Evolutionary conservation across 2,888 invertebrate species (phyloP), one percentile per base, ranked within the genome.

Genomic region (Pseudococcus longispinus): DNA sequence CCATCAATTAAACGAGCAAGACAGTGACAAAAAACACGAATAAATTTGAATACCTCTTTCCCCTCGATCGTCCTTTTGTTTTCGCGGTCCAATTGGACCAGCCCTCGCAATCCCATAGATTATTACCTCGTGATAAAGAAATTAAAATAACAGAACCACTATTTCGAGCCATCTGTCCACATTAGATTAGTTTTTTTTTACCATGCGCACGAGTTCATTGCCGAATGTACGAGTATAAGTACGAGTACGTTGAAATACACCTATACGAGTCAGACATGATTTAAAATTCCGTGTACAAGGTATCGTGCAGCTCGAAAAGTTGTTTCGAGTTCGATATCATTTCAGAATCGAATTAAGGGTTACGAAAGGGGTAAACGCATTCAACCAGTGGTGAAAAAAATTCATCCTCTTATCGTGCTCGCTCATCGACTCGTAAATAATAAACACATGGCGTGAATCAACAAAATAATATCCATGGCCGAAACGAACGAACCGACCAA

Each of bases 391-490:
- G 65, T 26, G 65, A 65, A 65, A 65, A 60, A 65, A 65, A 65
- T 65, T 65, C 65, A 65, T 65, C 65, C 65, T 65, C 65, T 65
- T 65, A 65, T 65, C 65, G 65, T 15, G 9, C 65, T 65, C 65
- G 65, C 26, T 65, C 26, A 65, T 65, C 65, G 65, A 65, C 65
- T 65, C 65, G 65, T 65, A 65, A 65, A 37, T 74, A 74, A 37
- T 74, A 74, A 74, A 74, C 74, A 74, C 74, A 74, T 37, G 74
- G 74, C 74, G 74, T 74, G 74, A 74, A 74, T 74, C 74, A 74
- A 74, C 74, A 74, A 74, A 51, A 51, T 51, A 74, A 74, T 74
- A 29, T 74, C 37, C 37, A 32, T n/a, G 51, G 51, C 4, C 51
- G 51, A 18, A n/a, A 18, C 51, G 51, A 26, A 11, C 65, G n/a